phyloP scores from a whole-genome alignment of 2,113 vertebrate species.

The Puffinus mauretanicus region DNA sequence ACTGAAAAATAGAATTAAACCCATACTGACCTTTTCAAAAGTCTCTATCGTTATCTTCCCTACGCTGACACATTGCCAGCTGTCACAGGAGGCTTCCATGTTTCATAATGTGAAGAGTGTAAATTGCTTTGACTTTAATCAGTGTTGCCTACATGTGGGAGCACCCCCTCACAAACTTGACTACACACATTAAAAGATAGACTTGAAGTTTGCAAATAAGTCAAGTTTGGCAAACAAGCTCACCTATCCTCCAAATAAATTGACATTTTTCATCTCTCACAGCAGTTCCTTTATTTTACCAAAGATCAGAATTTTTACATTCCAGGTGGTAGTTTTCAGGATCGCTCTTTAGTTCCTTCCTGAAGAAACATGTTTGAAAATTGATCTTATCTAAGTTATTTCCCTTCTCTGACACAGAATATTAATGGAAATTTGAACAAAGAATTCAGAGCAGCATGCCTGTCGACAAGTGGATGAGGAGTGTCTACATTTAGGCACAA shows the following conservation, averaged over 20 bases:
- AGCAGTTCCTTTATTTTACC: background rate
- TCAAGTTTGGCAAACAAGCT: background rate
- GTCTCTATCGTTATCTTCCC: background rate
- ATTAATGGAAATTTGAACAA: background rate
- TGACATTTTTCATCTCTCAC: background rate
- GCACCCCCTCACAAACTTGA: background rate
- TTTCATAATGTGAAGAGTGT: background rate
- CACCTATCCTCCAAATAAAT: background rate
- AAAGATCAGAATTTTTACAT: slow-evolving; percentile 15
- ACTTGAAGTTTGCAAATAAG: background rate
- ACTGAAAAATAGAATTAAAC: background rate
- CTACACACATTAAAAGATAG: background rate
- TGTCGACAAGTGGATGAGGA: background rate
- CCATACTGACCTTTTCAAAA: background rate
- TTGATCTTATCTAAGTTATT: slow-evolving; percentile 38
- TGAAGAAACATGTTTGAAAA: slow-evolving; percentile 25
- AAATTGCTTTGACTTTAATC: background rate
- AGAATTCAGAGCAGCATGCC: background rate
- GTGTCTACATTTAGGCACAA: background rate
- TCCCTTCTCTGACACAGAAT: slow-evolving; percentile 21
- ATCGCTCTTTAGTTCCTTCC: background rate
- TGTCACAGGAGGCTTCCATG: rapidly evolving
- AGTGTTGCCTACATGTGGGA: background rate
- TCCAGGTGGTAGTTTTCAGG: background rate
- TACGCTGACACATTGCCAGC: background rate